Evolutionary conservation across 2,797 vertebrate genomes (phyloP), one percentile per base, ranked within the genome.

Genomic region (Xenopus petersii): DNA sequence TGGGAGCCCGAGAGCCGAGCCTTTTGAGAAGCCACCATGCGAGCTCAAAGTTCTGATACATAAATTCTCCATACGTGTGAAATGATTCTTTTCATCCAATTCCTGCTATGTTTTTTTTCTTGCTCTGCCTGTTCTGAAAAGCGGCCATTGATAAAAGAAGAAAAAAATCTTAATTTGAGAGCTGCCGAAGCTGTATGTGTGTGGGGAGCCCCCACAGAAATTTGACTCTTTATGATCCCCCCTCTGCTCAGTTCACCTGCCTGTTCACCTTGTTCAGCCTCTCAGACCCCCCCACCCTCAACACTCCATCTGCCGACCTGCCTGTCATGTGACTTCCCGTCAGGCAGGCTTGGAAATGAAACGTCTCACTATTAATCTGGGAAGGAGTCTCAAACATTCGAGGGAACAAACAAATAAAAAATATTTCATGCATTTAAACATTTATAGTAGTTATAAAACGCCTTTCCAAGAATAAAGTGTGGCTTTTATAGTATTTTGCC

Each of bases 61-160:
- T 78, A 73, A 78, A 78, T 78, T 78, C 75, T 73, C 67, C 42
- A 73, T 78, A 78, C 16, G 75, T 78, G 75, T 78, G 75, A 78
- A 78, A 78, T 78, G 64, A 78, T 68, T 78, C 71, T 78, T 78
- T 78, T 78, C 75, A 78, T 78, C 75, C 75, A 78, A 78, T 72
- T 78, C 70, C 75, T 73, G 70, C 70, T 49, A 56, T 63, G 11
- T 46, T 17, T 68, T 71, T 77, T 71, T 71, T 55, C 62, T 51
- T 61, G 24, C 42, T 56, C 70, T 63, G 64, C 70, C 47, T 54
- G 64, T 62, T 74, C 64, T 78, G 66, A 78, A 78, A 78, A 73
- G 75, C 65, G 15, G 59, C 54, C 75, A 78, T 78, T 78, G 75
- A 78, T 77, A 48, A 71, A 65, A 65, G 8, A 42, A 42, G 5